Evolutionary conservation across 2,888 invertebrate genomes (phyloP).

Genomic region (Dromius quadrimaculatus): DNA sequence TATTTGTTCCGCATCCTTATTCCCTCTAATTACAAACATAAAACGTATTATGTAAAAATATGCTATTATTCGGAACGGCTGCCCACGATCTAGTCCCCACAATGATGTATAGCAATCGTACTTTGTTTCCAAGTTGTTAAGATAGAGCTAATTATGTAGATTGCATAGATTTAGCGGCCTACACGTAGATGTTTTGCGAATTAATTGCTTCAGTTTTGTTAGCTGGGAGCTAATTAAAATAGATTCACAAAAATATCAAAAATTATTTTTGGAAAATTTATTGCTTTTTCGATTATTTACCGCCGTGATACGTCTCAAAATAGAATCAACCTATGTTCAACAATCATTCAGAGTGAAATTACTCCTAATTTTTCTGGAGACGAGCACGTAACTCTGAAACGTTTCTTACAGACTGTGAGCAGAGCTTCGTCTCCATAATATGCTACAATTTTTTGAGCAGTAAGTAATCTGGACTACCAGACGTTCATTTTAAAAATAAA

Average conservation of each 20-base stretch:
- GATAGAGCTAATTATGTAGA: constrained; percentile 6
- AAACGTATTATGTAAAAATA: constrained; percentile 42
- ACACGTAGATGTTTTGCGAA: constrained; percentile 27
- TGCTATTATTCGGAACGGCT: constrained; percentile 23
- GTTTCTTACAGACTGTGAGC: too few species aligned
- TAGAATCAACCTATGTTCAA: not conserved
- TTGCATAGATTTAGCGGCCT: constrained; percentile 23
- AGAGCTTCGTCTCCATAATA: too few species aligned
- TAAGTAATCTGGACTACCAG: too few species aligned
- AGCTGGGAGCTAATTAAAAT: not conserved
- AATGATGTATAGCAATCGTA: constrained; percentile 32
- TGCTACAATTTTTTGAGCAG: too few species aligned
- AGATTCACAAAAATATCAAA: not conserved
- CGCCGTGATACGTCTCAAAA: too few species aligned
- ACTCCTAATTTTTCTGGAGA: too few species aligned
- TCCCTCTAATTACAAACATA: constrained; percentile 43
- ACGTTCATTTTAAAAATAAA: too few species aligned
- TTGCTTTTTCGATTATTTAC: too few species aligned
- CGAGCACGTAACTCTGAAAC: too few species aligned
- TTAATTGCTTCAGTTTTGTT: constrained; percentile 34
- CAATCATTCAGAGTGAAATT: not conserved
- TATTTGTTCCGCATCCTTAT: constrained; percentile 47
- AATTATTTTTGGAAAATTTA: too few species aligned
- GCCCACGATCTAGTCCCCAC: constrained; percentile 8
- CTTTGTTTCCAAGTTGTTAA: constrained; percentile 6